Base-by-base conservation (phyloP, 2,797 vertebrate species). In the Phrynocephalus forsythii region DNA sequence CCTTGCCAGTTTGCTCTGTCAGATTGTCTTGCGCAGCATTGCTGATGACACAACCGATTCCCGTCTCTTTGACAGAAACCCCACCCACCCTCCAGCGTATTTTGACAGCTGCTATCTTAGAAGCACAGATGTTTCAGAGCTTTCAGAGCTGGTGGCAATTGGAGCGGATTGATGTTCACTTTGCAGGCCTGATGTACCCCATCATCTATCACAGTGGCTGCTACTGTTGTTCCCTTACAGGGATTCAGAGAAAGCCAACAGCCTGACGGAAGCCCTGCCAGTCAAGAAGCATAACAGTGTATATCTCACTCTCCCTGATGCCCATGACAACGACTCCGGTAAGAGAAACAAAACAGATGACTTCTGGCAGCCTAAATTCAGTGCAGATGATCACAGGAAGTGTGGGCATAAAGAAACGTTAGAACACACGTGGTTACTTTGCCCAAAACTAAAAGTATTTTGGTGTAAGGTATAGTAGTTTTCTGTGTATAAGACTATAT, bases 231-330 rank as follows among this genome's bases (percentile, higher is more conserved):
- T 96, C 93, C 89, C 89, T 97, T 96, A 9, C 97, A 99, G 99
- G 82, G 98, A 97, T 94, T 97, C 97, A 79, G 99, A 99, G 84
- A 98, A 98, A 94, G 98, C 95, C 89, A 98, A 98, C 95, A 99
- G 98, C 52, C 91, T 97, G 67, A 96, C 97, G 0, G 98, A 99
- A 91, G 94, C 95, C 63, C 96, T 90, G 26, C 84, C 96, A 28
- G 94, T 95, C 92, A 98, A 97, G 95, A 99, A 98, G 86, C 96
- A 96, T 92, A 98, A 98, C 0, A 96, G 96, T 44, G 87, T 97
- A 82, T 97, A 98, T 94, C 98, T 99, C 92, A 97, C 96, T 1
- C 96, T 99, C 26, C 99, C 99, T 0, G 98, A 99, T 90, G 98
- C 98, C 93, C 98, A 98, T 28, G 98, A 99, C 5, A 83, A 95